Percentiles rank a stretch among this genome's conserved stretches.
Conservation (phyloP, 2,797 vertebrate species). For the Phrynocephalus guinanensis region DNA sequence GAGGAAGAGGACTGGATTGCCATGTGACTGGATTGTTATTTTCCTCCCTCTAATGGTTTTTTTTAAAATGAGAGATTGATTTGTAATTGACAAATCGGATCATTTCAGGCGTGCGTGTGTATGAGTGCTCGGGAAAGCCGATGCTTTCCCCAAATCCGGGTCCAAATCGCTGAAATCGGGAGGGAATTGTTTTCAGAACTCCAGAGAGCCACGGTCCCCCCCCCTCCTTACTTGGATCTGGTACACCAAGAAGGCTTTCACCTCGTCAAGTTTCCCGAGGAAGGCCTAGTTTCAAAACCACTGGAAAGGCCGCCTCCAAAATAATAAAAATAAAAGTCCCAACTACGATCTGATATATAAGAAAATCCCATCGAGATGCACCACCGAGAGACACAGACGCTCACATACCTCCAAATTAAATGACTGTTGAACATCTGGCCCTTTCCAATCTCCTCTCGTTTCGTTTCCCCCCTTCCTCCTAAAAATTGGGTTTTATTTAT, state of each 20-base stretch:
- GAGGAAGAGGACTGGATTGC: too few relatives aligned
- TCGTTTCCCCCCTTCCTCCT: conserved; percentile 51
- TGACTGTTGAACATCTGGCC: conserved; percentile 46
- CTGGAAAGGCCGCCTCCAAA: background rate
- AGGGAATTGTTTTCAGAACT: too few relatives aligned
- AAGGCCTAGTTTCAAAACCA: background rate
- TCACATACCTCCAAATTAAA: conserved; percentile 62
- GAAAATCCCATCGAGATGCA: conserved; percentile 41
- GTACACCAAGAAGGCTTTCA: background rate
- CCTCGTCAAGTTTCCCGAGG: background rate
- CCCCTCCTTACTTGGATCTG: background rate
- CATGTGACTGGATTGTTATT: background rate
- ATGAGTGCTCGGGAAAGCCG: background rate
- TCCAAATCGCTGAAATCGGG: background rate
- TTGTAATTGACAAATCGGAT: background rate
- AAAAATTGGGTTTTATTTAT: conserved; percentile 84
- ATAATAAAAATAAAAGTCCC: too few relatives aligned
- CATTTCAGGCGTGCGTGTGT: background rate
- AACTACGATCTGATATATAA: conserved; percentile 47
- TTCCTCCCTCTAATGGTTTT: background rate
- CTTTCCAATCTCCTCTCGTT: conserved; percentile 68
- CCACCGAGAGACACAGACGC: conserved; percentile 14
- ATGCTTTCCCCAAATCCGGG: background rate
- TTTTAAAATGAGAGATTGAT: background rate
- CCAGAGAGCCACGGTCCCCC: background rate